phyloP scores from a whole-genome alignment of 2,797 vertebrate genomes.

The Lepus oiostolus region DNA sequence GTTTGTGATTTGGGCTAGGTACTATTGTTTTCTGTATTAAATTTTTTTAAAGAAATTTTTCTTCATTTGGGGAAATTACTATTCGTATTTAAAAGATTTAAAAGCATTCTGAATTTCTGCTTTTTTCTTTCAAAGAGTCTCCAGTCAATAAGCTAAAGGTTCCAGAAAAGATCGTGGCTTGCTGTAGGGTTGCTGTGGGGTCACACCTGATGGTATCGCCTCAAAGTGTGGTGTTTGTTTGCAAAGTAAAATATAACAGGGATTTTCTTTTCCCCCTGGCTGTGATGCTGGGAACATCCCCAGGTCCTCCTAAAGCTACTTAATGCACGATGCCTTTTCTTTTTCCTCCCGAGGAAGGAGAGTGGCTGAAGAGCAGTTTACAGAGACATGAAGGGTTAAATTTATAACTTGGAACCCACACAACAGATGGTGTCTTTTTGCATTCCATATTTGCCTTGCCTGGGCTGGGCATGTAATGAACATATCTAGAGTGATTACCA shows the following conservation, averaged over 20 bases:
- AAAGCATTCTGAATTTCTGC: constrained; percentile 50
- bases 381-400: constrained; percentile 49
- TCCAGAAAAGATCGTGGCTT: background rate
- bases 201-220: background rate
- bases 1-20: background rate
- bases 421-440: constrained; percentile 69
- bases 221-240: background rate
- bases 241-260: background rate
- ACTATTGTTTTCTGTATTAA: background rate
- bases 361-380: constrained; percentile 36
- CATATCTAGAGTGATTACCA: background rate
- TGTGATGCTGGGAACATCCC: background rate
- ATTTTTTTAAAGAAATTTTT: background rate
- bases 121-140: constrained; percentile 46
- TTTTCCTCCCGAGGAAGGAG: background rate
- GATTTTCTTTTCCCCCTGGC: background rate
- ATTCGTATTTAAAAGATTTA: constrained; percentile 28
- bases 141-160: background rate
- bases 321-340: background rate
- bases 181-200: background rate
- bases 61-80: background rate
- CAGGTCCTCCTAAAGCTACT: background rate
- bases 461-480: background rate
- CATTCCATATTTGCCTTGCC: background rate
- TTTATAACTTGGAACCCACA: rapidly evolving